A percentile compares a stretch with the other conserved stretches of the same genome.
Evolutionary conservation across 1,140 invertebrate species (phyloP).

Genomic region (Phocides pigmalion): DNA sequence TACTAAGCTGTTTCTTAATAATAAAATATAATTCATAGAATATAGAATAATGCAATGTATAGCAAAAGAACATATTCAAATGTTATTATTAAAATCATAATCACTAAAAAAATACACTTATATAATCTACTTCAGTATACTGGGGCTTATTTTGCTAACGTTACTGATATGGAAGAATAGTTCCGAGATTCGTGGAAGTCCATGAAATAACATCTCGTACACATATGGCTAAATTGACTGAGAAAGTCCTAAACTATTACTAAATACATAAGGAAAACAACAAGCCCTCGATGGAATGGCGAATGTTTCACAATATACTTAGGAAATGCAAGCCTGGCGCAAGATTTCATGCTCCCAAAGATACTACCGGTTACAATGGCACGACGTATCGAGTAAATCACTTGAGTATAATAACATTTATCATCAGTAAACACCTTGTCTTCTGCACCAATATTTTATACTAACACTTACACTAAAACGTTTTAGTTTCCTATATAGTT

Average conservation of each 20-base stretch:
- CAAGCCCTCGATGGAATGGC: conserved; percentile 29
- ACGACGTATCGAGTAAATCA: conserved; percentile 60
- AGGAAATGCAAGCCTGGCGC: conserved; percentile 50
- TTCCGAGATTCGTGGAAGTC: conserved; percentile 50
- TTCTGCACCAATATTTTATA: conserved; percentile 53
- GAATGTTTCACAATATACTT: conserved; percentile 37
- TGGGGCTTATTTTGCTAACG: conserved; percentile 51
- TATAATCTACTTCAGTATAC: conserved; percentile 44
- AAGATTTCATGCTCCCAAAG: conserved; percentile 35
- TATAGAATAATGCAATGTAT: conserved; percentile 23
- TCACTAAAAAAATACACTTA: conserved; percentile 32
- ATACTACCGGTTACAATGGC: conserved; percentile 55
- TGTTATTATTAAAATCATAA: conserved; percentile 24
- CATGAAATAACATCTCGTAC: conserved; percentile 22
- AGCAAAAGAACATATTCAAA: conserved; percentile 20
- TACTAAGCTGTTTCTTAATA: conserved; percentile 19
- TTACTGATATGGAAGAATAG: conserved; percentile 45
- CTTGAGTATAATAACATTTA: conserved; percentile 53
- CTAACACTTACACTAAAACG: conserved; percentile 41
- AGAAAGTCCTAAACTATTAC: conserved; percentile 45
- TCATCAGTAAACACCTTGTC: conserved; percentile 47
- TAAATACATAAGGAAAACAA: conserved; percentile 39
- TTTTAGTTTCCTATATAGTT: conserved; percentile 7
- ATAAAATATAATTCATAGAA: conserved; percentile 22
- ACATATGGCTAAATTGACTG: conserved; percentile 66